These are phyloP conservation scores for Acanthacorydalis orientalis DNA, from an alignment of 2,888 invertebrate species.

Conservation along the genomic window DNA sequence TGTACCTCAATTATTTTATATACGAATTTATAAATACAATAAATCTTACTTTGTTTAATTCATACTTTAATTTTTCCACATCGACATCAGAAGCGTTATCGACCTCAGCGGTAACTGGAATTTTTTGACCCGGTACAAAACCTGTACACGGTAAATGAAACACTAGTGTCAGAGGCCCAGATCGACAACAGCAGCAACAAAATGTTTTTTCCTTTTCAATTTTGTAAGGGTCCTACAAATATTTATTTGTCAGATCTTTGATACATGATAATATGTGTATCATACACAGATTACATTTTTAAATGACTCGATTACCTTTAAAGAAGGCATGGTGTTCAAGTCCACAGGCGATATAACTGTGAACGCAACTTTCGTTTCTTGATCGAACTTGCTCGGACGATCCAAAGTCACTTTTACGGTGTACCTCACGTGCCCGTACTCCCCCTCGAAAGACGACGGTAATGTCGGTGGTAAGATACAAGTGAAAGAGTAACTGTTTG, in stretches of 20 bases:
- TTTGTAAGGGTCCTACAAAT: conserved; percentile 41
- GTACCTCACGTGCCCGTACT: conserved; percentile 58
- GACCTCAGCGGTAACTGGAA: conserved; percentile 50
- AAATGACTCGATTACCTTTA: conserved; percentile 33
- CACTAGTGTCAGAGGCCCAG: conserved; percentile 51
- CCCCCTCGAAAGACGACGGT: conserved; percentile 66
- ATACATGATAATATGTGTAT: not conserved
- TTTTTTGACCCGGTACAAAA: conserved; percentile 58
- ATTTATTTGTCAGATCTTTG: not conserved
- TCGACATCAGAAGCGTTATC: conserved; percentile 59
- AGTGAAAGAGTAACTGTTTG: conserved; percentile 60
- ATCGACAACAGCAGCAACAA: conserved; percentile 63
- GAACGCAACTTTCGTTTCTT: conserved; percentile 65
- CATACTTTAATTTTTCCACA: conserved; percentile 42
- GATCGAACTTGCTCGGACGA: conserved; percentile 70
- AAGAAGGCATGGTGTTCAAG: conserved; percentile 56
- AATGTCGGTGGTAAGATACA: conserved; percentile 53
- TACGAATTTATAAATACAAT: no score
- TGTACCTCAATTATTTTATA: no score
- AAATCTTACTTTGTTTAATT: conserved; percentile 41
- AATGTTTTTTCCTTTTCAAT: conserved; percentile 57
- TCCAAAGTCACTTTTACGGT: conserved; percentile 64
- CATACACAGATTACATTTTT: no score
- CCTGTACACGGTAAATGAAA: conserved; percentile 55
- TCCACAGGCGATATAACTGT: conserved; percentile 69